phyloP scores from a whole-genome alignment of 2,888 invertebrate genomes.

The Sepiola atlantica region DNA sequence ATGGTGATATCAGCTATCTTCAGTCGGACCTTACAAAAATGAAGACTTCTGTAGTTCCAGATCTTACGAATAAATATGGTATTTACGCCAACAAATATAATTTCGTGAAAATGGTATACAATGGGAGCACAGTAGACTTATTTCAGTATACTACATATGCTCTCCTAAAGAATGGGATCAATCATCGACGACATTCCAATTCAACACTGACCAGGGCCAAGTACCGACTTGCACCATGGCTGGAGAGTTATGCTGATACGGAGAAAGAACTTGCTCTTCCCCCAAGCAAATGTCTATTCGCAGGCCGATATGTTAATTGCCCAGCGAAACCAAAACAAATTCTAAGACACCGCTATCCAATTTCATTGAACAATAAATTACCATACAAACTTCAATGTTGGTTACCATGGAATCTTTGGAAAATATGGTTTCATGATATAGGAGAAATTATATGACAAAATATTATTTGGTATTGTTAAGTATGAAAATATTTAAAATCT shows the following conservation, averaged over 20 bases:
- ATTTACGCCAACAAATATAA: neutral
- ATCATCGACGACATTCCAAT: neutral
- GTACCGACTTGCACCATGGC: neutral
- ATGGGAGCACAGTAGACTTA: neutral
- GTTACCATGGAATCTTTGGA: conserved; percentile 2
- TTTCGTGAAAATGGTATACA: neutral
- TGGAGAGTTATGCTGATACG: neutral
- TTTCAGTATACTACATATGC: neutral
- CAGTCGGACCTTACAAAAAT: neutral
- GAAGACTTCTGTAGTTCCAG: neutral
- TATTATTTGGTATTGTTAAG: too few relatives aligned
- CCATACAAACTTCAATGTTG: neutral
- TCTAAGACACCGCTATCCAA: neutral
- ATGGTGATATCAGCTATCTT: neutral
- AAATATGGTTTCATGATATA: too few relatives aligned
- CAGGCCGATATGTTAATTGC: neutral
- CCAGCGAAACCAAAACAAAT: neutral
- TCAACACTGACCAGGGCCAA: neutral
- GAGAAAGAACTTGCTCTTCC: neutral
- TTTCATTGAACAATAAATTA: neutral
- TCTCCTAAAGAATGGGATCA: neutral
- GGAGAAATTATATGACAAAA: too few relatives aligned
- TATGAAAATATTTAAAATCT: too few relatives aligned
- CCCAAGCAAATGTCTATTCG: neutral
- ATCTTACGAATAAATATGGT: neutral